Percentiles rank a stretch among this genome's conserved stretches.
These are phyloP conservation scores for Aphyosemion australe DNA, from an alignment of 2,113 vertebrate species.

Conservation along the genomic window DNA sequence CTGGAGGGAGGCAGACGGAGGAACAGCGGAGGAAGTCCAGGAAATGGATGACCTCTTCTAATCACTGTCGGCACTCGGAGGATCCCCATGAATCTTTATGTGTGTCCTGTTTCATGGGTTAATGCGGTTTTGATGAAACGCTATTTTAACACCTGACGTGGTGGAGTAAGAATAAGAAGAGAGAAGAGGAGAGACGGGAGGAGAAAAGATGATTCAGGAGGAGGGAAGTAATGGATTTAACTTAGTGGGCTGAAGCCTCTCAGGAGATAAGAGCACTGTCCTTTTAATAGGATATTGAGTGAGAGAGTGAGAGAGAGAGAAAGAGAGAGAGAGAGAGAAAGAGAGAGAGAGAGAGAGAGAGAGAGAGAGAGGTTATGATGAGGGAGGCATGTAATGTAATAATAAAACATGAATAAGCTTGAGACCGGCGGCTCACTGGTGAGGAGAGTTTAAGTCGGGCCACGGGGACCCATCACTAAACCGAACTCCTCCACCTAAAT, in stretches of 20 bases:
- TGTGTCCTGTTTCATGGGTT: conserved; percentile 63
- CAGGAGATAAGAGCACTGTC: conserved; percentile 63
- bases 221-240: conserved; percentile 66
- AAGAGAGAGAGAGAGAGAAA: too few species aligned
- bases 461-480: conserved; percentile 63
- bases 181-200: conserved; percentile 5
- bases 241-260: conserved; percentile 59
- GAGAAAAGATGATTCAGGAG: conserved; percentile 51
- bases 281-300: conserved; percentile 67
- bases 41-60: conserved; percentile 60
- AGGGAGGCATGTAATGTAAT: conserved; percentile 67
- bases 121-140: conserved; percentile 72
- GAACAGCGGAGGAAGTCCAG: conserved; percentile 19
- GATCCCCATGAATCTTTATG: conserved; percentile 66
- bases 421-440: conserved; percentile 54
- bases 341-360: too few species aligned
- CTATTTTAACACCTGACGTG: conserved; percentile 62
- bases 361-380: conserved; percentile 47
- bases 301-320: too few species aligned
- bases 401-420: conserved; percentile 69
- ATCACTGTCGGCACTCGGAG: conserved; percentile 53
- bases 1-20: conserved; percentile 16
- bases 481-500: conserved; percentile 57
- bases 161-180: conserved; percentile 32
- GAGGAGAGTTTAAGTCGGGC: conserved; percentile 64